phyloP scores from a whole-genome alignment of 2,797 vertebrate species.

The Ispidina lecontei region DNA sequence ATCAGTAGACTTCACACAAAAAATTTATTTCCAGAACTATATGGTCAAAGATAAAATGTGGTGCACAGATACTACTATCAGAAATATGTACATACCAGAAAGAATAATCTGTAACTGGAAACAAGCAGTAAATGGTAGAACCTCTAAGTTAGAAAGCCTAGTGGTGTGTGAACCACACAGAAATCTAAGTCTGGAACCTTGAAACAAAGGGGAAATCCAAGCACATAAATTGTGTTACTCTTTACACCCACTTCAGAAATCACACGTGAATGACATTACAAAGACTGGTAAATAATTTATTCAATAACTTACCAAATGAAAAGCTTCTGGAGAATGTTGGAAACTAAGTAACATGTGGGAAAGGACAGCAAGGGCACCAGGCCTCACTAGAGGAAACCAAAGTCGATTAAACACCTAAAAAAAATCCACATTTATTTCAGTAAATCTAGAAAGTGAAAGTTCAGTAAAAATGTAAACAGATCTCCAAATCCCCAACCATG shows the following conservation, averaged over 20 bases:
- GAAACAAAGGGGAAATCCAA: neutral
- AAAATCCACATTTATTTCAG: neutral
- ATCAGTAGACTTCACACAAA: neutral
- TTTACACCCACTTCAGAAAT: neutral
- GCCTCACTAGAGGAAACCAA: constrained; percentile 96
- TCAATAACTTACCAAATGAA: constrained; percentile 90
- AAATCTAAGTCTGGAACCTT: neutral
- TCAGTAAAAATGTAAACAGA: neutral
- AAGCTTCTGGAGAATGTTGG: constrained; percentile 98
- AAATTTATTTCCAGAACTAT: neutral
- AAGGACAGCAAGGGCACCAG: constrained; percentile 94
- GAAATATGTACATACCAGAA: neutral
- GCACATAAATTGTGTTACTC: neutral
- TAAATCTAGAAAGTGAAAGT: neutral
- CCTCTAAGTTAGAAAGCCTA: neutral
- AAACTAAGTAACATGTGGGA: constrained; percentile 99
- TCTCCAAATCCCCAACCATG: neutral
- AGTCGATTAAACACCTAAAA: constrained; percentile 94
- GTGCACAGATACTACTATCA: neutral
- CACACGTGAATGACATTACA: neutral
- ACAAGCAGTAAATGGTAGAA: neutral
- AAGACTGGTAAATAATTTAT: neutral
- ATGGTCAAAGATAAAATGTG: neutral
- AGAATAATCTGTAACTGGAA: neutral
- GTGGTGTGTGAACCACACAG: neutral